Evolutionary conservation across 2,888 invertebrate genomes (phyloP).

Genomic region (Halictus quadricinctus): DNA sequence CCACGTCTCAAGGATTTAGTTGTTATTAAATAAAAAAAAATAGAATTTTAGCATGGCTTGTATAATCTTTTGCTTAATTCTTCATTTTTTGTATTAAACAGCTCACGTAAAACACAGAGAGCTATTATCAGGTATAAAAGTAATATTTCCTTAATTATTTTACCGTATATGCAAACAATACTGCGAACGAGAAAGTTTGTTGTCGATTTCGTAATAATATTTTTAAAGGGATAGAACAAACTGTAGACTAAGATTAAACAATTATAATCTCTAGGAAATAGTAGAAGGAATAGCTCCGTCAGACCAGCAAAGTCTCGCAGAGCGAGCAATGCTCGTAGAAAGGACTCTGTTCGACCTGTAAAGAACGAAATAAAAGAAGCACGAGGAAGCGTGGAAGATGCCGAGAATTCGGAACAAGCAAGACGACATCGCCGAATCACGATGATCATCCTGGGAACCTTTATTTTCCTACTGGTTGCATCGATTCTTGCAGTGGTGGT

Average conservation of each 20-base stretch:
- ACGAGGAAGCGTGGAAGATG: constrained; percentile 81
- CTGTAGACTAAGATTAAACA: not conserved
- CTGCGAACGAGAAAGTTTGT: not conserved
- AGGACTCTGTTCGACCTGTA: constrained; percentile 89
- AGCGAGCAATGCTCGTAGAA: constrained; percentile 85
- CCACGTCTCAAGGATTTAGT: too few relatives aligned
- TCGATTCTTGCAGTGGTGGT: constrained; percentile 90
- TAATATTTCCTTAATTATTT: too few relatives aligned
- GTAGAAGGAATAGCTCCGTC: constrained; percentile 74
- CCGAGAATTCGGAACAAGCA: constrained; percentile 85
- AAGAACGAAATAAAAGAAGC: constrained; percentile 75
- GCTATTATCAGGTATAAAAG: too few relatives aligned
- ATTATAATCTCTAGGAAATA: constrained; percentile 71
- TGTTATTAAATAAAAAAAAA: too few relatives aligned
- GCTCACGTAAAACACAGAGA: too few relatives aligned
- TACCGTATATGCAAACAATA: too few relatives aligned
- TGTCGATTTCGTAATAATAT: not conserved
- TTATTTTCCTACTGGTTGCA: constrained; percentile 88
- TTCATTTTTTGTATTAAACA: too few relatives aligned
- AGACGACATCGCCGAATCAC: constrained; percentile 88
- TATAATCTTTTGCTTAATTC: too few relatives aligned
- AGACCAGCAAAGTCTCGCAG: constrained; percentile 72
- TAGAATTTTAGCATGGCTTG: too few relatives aligned
- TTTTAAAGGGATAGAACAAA: not conserved
- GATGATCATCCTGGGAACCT: constrained; percentile 88